These are phyloP conservation scores for Achatina immaculata DNA, from an alignment of 1,140 invertebrate genomes.

Conservation along the genomic window DNA sequence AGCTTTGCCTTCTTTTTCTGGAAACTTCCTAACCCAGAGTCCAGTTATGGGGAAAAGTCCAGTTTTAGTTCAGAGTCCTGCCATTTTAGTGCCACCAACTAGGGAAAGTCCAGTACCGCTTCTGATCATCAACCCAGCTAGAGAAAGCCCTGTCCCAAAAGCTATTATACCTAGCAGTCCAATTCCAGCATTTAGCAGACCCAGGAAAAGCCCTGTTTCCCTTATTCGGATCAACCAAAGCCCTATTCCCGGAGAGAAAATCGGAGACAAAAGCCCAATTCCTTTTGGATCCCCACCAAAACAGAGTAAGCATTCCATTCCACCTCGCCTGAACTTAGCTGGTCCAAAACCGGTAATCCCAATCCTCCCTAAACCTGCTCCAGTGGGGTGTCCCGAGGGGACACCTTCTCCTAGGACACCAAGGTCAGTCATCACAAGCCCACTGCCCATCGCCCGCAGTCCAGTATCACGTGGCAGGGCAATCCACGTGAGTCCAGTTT, in stretches of 20 bases:
- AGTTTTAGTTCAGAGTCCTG: slow-evolving; percentile 17
- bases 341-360: slow-evolving; percentile 28
- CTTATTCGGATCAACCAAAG: slow-evolving; percentile 7
- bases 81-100: slow-evolving; percentile 6
- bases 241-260: background rate
- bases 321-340: background rate
- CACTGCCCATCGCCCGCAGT: slow-evolving; percentile 13
- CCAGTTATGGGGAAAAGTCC: slow-evolving; percentile 14
- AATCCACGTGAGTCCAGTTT: background rate
- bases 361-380: slow-evolving; percentile 24
- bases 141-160: background rate
- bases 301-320: slow-evolving; percentile 20
- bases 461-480: background rate
- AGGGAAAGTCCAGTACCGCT: slow-evolving; percentile 21
- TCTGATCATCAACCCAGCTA: slow-evolving; percentile 24
- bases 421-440: background rate
- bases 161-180: slow-evolving; percentile 11
- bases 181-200: background rate
- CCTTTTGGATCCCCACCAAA: slow-evolving; percentile 26
- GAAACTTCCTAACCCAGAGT: background rate
- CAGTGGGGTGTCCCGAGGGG: no score
- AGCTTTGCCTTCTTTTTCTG: background rate
- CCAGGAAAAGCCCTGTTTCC: slow-evolving; percentile 26
- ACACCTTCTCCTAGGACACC: slow-evolving; percentile 13
- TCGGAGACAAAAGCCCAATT: slow-evolving; percentile 1